Percentiles rank a stretch among this genome's conserved stretches.
phyloP scores from a whole-genome alignment of 2,113 vertebrate species.

The Regulus satrapa region DNA sequence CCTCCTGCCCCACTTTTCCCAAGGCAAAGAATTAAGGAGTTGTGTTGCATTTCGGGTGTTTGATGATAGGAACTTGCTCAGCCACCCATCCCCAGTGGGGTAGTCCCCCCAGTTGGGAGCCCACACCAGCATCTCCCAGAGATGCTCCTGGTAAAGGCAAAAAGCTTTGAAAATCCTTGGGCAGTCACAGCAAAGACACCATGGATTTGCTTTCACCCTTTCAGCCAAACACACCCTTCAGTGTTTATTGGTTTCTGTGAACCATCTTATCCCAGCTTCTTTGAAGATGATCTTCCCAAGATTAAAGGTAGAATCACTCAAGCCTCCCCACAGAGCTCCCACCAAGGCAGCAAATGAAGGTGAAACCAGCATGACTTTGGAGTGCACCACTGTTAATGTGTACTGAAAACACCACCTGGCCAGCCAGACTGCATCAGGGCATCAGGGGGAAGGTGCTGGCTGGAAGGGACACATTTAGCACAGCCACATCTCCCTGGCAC shows the following conservation, averaged over 20 bases:
- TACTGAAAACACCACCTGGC: background rate
- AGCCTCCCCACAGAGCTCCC: background rate
- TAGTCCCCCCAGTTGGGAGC: rapidly evolving
- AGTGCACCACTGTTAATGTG: background rate
- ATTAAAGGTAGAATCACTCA: background rate
- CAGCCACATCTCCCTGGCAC: background rate
- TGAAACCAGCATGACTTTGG: background rate
- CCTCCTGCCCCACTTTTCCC: background rate
- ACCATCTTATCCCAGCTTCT: background rate
- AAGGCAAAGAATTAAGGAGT: background rate
- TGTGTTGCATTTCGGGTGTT: background rate
- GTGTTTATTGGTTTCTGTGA: background rate
- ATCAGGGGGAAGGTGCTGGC: background rate
- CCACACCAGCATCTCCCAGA: background rate
- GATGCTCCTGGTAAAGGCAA: background rate
- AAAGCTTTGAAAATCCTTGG: background rate
- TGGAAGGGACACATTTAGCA: constrained; percentile 50
- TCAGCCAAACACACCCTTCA: no score
- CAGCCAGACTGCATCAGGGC: constrained; percentile 25
- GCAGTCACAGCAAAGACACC: background rate
- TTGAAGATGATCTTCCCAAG: background rate
- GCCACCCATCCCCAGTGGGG: background rate
- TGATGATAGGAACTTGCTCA: background rate
- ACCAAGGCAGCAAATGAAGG: background rate
- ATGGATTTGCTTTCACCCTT: background rate